phyloP scores from a whole-genome alignment of 1,140 invertebrate species.

The Papilio aristodemus region DNA sequence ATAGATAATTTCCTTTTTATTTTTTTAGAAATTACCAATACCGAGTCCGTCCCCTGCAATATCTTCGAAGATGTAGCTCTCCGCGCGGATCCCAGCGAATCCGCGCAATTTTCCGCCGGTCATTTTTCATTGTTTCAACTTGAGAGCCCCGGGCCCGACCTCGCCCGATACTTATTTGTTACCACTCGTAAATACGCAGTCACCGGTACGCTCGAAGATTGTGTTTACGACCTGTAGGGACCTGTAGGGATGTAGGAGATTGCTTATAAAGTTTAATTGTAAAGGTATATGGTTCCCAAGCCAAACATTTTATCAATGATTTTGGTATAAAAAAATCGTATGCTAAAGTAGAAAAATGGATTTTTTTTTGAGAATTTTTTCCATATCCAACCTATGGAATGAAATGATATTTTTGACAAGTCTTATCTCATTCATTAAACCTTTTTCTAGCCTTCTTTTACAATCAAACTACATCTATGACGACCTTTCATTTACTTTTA shows the following conservation, averaged over 20 bases:
- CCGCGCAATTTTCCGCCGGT: conserved; percentile 76
- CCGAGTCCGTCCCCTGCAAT: conserved; percentile 49
- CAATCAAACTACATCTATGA: too few species aligned
- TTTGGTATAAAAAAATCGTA: too few species aligned
- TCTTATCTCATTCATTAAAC: too few species aligned
- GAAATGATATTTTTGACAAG: too few species aligned
- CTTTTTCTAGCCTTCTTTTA: too few species aligned
- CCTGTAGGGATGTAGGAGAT: conserved; percentile 41
- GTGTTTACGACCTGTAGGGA: conserved; percentile 59
- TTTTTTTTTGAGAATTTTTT: too few species aligned
- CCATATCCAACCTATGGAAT: too few species aligned
- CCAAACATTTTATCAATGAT: conserved; percentile 24
- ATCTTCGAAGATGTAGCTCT: conserved; percentile 49
- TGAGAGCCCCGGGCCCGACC: conserved; percentile 40
- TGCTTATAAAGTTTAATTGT: conserved; percentile 53
- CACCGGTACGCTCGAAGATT: conserved; percentile 48
- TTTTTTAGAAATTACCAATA: neutral
- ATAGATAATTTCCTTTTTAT: neutral
- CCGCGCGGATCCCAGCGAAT: conserved; percentile 59
- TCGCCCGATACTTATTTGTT: conserved; percentile 61
- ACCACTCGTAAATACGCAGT: conserved; percentile 61
- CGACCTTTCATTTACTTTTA: too few species aligned
- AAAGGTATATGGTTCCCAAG: conserved; percentile 42
- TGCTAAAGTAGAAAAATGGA: too few species aligned
- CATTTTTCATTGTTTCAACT: conserved; percentile 76